Base-by-base conservation (phyloP, 2,888 invertebrate genomes). In the Seladonia tumulorum region DNA sequence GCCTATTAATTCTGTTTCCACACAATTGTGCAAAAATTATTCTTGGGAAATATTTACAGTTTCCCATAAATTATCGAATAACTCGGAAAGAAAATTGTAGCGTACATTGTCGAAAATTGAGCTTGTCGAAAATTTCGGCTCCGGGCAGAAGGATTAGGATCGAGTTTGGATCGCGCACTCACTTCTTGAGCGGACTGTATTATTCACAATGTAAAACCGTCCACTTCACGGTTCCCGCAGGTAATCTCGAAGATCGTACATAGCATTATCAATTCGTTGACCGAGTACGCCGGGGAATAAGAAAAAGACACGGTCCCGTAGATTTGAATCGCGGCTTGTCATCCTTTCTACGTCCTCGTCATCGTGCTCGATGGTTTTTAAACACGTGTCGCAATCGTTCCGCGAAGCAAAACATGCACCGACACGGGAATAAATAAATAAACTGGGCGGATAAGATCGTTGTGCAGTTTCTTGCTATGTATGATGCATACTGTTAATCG, bases 351-450 rank as follows among this genome's bases (percentile, higher is more conserved):
- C 47, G 71, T 77, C 71, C 60, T 66, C 82, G 73, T 89, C 74
- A 71, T 45, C 75, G 66, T 76, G 49, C 49, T 53, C 72, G 85
- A 72, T 14, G 63, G 39, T 80, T 75, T 76, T 70, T 22, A 68
- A 66, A 66, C 45, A 29, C 63, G 47, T 75, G 53, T 77, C 53
- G 85, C 68, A 78, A 83, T 66, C 70, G 66, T 90, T 88, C 85
- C 86, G 47, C 79, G 83, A 89, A 89, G 35, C 57, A 39, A 57
- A 74, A 63, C 60, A 74, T 74, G 86, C 81, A 78, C 81, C 81
- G 79, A 82, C 85, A 45, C 68, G 66, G 60, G 83, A 82, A 83
- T 81, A 89, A 91, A 87, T 85, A 91, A 91, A 89, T 85, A 88
- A 87, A 85, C 66, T 66, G 79, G 47, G 71, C 53, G 86, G 87